Conservation (phyloP, 2,888 invertebrate genomes). For the Sylvicola cinctus region DNA sequence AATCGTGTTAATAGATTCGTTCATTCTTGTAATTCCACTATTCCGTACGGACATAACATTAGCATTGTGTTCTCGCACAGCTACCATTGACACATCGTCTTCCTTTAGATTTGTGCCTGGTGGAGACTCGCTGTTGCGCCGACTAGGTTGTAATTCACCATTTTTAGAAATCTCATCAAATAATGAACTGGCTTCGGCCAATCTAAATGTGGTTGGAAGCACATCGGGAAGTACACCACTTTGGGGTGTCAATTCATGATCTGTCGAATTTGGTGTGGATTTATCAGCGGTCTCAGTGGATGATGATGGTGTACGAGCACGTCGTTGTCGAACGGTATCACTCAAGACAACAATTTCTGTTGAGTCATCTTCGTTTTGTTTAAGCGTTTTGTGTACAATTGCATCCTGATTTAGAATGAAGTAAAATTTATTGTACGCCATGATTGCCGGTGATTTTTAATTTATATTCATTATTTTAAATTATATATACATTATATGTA, state of each 20-base stretch:
- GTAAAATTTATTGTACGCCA: conserved; percentile 5
- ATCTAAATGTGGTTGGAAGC: conserved; percentile 37
- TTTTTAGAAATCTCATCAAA: conserved; percentile 46
- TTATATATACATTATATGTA: no score
- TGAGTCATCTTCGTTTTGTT: conserved; percentile 16
- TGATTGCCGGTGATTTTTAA: conserved; percentile 4
- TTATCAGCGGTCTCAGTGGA: conserved; percentile 7
- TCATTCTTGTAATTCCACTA: conserved; percentile 15
- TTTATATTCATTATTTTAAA: neutral
- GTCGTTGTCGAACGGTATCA: conserved; percentile 37
- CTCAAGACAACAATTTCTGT: conserved; percentile 37
- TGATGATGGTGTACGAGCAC: conserved; percentile 23
- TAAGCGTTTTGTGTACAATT: no score
- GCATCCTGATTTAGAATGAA: no score
- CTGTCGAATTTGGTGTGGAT: neutral
- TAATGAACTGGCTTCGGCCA: conserved; percentile 43
- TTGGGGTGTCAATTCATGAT: conserved; percentile 14
- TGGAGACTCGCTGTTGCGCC: no score
- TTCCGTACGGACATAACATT: conserved; percentile 30
- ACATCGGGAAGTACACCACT: conserved; percentile 26
- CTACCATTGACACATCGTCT: conserved; percentile 31
- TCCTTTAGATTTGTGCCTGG: conserved; percentile 7
- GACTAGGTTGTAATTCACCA: conserved; percentile 17
- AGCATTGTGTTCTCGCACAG: conserved; percentile 46
- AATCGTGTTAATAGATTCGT: conserved; percentile 27